Percentiles rank a stretch among this genome's conserved stretches.
Conservation (phyloP, 2,888 invertebrate genomes). For the Latheticus oryzae region DNA sequence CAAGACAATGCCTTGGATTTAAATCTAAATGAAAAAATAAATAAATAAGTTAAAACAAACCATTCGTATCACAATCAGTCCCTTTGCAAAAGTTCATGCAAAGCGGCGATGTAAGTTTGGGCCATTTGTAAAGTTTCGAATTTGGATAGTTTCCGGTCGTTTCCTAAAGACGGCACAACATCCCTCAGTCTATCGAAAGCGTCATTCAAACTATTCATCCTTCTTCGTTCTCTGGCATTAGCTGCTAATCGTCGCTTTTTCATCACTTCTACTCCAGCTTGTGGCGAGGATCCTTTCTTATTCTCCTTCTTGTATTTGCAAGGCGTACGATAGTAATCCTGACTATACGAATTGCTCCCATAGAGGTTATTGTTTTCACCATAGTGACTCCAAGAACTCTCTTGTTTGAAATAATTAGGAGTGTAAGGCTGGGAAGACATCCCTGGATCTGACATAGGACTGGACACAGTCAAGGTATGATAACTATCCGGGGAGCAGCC, state of each 20-base stretch:
- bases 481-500: slow-evolving; percentile 62
- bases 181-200: slow-evolving; percentile 78
- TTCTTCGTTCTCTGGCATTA: slow-evolving; percentile 77
- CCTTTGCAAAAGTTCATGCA: slow-evolving; percentile 72
- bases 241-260: slow-evolving; percentile 76
- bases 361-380: slow-evolving; percentile 63
- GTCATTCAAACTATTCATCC: slow-evolving; percentile 80
- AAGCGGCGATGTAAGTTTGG: slow-evolving; percentile 78
- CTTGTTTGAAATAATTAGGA: slow-evolving; percentile 59
- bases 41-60: slow-evolving; percentile 40
- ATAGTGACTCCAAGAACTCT: slow-evolving; percentile 54
- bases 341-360: slow-evolving; percentile 50
- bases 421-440: slow-evolving; percentile 64
- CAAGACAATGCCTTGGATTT: slow-evolving; percentile 17
- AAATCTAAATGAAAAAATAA: slow-evolving; percentile 31
- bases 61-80: slow-evolving; percentile 53
- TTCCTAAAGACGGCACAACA: slow-evolving; percentile 77
- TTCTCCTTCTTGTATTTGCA: slow-evolving; percentile 46
- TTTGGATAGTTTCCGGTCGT: slow-evolving; percentile 78
- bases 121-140: slow-evolving; percentile 84
- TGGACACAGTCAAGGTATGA: slow-evolving; percentile 57
- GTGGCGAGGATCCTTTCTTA: slow-evolving; percentile 42
- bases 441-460: slow-evolving; percentile 60
- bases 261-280: slow-evolving; percentile 62
- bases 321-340: slow-evolving; percentile 53